Evolutionary conservation across 2,888 invertebrate species (phyloP), one percentile per base, ranked within the genome.

Genomic region (Agrotis exclamationis): DNA sequence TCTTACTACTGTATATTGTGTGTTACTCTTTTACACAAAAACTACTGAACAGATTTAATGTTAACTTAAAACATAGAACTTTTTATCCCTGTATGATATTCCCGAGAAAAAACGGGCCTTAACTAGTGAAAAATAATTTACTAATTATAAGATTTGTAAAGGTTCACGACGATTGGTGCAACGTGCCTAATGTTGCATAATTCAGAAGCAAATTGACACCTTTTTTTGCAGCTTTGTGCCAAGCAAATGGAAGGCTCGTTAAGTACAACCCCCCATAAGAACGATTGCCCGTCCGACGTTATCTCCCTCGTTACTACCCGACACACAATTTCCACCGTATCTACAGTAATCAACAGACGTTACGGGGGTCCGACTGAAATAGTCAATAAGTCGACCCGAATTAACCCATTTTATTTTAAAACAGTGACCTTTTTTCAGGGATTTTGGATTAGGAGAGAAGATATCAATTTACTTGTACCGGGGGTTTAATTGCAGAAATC

Each of bases 301-400:
- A 76, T 74, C 70, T 70, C 24, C 63, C 47, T 70, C 57, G 33
- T 71, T 63, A 77, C 71, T 39, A 51, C 33, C 54, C 24, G 75
- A 47, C 68, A 28, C 51, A 67, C 63, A 48, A 56, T 57, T 79
- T 77, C 33, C 66, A 63, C 28, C 51, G 47, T 62, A 64, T 59
- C 57, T 50, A 18, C 28, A 48, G 54, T 51, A 67, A 53, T 74
- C 63, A 77, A 53, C 57, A 22, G 60, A 56, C n/a, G 39, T 33
- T 24, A 48, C 44, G 68, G n/a, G 47, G 63, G 56, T 47, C 28
- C 14, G 11, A 44, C 56, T 70, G 50, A 44, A 74, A 77, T 59
- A 48, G 44, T 67, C 47, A 22, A n/a, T 48, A 44, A 76, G 11
- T 39, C 24, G 22, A 48, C 24, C 33, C 5, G n/a, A 67, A 68